phyloP scores from a whole-genome alignment of 1,140 invertebrate genomes.

The Magallana ariakensis region DNA sequence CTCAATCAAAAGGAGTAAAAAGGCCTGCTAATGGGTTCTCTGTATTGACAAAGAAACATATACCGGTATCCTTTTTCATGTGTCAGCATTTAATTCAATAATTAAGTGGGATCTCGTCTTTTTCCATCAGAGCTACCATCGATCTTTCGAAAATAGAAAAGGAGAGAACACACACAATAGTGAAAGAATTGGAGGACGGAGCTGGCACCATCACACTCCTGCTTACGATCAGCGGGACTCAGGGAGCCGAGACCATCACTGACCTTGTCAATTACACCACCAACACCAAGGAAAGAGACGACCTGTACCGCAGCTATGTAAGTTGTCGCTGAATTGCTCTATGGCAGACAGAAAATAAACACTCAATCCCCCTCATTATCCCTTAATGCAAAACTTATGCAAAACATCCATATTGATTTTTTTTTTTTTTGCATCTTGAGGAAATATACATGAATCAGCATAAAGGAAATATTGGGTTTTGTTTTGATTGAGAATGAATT shows the following conservation, averaged over 20 bases:
- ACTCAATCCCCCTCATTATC: neutral
- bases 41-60: neutral
- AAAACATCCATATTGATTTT: neutral
- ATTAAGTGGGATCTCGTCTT: neutral
- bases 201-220: conserved; percentile 92
- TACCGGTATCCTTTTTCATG: neutral
- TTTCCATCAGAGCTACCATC: conserved; percentile 87
- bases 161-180: conserved; percentile 94
- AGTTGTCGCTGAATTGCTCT: conserved; percentile 74
- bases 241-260: conserved; percentile 93
- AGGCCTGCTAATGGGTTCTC: no score
- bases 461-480: no score
- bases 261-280: conserved; percentile 90
- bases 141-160: conserved; percentile 91
- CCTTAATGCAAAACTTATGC: neutral
- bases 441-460: no score
- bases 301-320: conserved; percentile 87
- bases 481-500: no score
- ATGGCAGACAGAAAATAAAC: neutral
- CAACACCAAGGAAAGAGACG: conserved; percentile 84
- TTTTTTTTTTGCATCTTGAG: conserved; percentile 50
- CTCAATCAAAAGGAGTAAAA: no score
- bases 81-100: neutral
- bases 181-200: conserved; percentile 91
- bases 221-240: conserved; percentile 94